Conservation (phyloP, 2,797 vertebrate species). For the Forpus xanthops region DNA sequence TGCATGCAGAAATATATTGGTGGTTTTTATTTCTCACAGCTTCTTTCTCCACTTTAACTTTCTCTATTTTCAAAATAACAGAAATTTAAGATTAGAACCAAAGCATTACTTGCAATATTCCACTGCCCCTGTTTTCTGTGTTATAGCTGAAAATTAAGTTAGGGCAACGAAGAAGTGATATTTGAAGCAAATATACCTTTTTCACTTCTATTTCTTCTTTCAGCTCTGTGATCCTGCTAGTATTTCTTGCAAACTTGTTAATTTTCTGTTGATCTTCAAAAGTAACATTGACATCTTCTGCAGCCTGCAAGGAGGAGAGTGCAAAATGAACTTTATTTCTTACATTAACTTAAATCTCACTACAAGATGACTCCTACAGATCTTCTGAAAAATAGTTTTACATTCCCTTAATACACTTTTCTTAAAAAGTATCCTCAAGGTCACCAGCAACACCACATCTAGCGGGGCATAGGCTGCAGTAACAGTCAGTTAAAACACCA, state of each 20-base stretch:
- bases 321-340: background rate
- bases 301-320: slow-evolving; percentile 77
- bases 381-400: background rate
- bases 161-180: background rate
- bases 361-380: background rate
- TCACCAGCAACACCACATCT: background rate
- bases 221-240: slow-evolving; percentile 91
- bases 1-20: background rate
- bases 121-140: background rate
- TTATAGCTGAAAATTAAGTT: background rate
- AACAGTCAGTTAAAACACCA: accelerated
- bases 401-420: background rate
- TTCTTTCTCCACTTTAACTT: background rate
- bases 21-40: background rate
- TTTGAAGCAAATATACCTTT: slow-evolving; percentile 79
- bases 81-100: background rate
- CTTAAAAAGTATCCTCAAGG: background rate
- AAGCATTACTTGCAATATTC: background rate
- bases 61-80: background rate
- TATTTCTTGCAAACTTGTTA: slow-evolving; percentile 96
- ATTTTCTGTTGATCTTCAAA: slow-evolving; percentile 99
- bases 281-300: slow-evolving; percentile 96
- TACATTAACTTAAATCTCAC: background rate
- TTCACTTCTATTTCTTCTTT: slow-evolving; percentile 96
- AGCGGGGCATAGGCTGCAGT: background rate